These are phyloP conservation scores for Pseudorectes ferrugineus DNA, from an alignment of 2,113 vertebrate species.

Conservation along the genomic window DNA sequence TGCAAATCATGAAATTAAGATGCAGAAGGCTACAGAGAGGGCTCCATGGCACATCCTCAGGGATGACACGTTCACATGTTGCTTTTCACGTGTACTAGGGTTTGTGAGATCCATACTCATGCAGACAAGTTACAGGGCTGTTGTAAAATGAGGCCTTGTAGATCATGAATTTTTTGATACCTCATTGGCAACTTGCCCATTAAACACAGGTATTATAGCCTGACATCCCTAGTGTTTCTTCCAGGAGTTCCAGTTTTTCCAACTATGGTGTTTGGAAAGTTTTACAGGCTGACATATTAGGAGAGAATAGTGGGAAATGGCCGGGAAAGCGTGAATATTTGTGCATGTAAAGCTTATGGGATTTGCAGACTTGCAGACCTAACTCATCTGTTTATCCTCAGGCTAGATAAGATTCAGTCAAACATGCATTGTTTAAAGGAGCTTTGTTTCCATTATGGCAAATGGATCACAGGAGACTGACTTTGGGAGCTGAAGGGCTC, in stretches of 20 bases:
- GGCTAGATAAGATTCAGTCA: conserved; percentile 66
- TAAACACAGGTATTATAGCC: conserved; percentile 31
- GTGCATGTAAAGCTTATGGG: conserved; percentile 55
- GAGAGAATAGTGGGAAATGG: conserved; percentile 29
- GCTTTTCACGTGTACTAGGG: neutral
- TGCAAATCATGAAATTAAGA: conserved; percentile 65
- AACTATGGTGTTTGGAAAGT: neutral
- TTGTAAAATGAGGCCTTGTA: conserved; percentile 5
- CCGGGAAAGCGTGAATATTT: conserved; percentile 27
- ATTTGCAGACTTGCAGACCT: conserved; percentile 60
- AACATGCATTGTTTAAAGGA: conserved; percentile 50
- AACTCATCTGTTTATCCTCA: conserved; percentile 69
- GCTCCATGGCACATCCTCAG: neutral
- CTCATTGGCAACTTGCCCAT: neutral
- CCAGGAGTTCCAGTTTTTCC: conserved; percentile 17
- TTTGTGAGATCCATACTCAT: conserved; percentile 50
- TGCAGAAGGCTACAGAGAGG: neutral
- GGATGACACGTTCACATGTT: neutral
- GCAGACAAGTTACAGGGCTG: neutral
- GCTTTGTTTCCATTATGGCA: conserved; percentile 56
- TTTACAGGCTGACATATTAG: conserved; percentile 60
- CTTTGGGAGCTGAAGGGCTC: conserved; percentile 22
- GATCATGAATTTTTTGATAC: neutral
- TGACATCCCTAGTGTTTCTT: conserved; percentile 40
- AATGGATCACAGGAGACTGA: conserved; percentile 31